These are phyloP conservation scores for Regulus satrapa DNA, from an alignment of 2,113 vertebrate species.

Conservation along the genomic window DNA sequence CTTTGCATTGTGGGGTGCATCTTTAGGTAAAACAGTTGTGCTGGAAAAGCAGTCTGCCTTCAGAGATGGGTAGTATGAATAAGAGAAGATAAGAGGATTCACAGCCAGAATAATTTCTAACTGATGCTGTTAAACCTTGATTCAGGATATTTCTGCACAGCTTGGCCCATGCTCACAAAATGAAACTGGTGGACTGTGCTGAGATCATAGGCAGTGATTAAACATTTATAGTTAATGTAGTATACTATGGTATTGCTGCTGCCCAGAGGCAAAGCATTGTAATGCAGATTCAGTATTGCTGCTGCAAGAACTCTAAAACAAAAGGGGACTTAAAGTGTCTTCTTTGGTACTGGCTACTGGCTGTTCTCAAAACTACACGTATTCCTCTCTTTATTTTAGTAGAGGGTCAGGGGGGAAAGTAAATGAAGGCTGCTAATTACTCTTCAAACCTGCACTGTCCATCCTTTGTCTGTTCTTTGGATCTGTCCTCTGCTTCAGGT, in stretches of 20 bases:
- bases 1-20: constrained; percentile 29
- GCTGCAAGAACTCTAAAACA: constrained; percentile 27
- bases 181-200: constrained; percentile 21
- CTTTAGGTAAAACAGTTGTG: background rate
- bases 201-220: constrained; percentile 44
- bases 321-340: background rate
- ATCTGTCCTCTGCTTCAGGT: background rate
- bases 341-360: background rate
- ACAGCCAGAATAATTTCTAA: constrained; percentile 31
- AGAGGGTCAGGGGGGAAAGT: background rate
- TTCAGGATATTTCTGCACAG: constrained; percentile 27
- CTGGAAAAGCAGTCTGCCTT: background rate
- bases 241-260: constrained; percentile 34
- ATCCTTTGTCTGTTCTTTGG: background rate
- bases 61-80: constrained; percentile 1
- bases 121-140: constrained; percentile 47
- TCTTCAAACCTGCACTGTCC: constrained; percentile 10
- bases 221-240: constrained; percentile 15
- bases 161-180: constrained; percentile 23
- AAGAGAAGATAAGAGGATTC: constrained; percentile 47
- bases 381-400: background rate
- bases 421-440: background rate
- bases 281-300: constrained; percentile 42
- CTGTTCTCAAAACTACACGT: background rate
- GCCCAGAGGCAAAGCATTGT: constrained; percentile 43